Evolutionary conservation across 2,888 invertebrate species (phyloP), one percentile per base, ranked within the genome.

Genomic region (Ypsolopha sequella): DNA sequence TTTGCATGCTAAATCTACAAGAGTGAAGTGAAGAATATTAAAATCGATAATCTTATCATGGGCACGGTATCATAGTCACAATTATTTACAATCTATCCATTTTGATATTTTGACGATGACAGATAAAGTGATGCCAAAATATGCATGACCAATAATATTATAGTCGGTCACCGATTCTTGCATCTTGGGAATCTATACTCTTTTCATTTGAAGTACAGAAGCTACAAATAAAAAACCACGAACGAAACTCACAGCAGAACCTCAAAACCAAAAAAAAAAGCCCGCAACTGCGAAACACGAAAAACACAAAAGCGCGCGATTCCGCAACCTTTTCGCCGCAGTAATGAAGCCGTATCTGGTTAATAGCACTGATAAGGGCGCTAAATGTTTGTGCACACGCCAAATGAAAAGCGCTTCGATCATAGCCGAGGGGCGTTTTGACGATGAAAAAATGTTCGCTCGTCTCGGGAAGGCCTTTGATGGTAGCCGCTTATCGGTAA

Each of bases 361-460:
- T 85, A 86, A 85, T 82, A 74, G 82, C 66, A 64, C 62, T 74
- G 86, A 85, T 86, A 86, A 86, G 82, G 76, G 72, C 64, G 77
- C 76, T 80, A 80, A 85, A 86, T 86, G 86, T 82, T 84, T 81
- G 85, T 70, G 80, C 79, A 79, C 85, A 84, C 84, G 84, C 85
- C 81, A 84, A 84, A 85, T 84, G 84, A 85, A 85, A 85, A 82
- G 78, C 76, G 78, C 59, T 67, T 68, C 75, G 80, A 81, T 82
- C 85, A 81, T 84, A n/a, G 73, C 74, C 76, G 70, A 72, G 80
- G 76, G 74, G 66, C 63, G 68, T 64, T 63, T 41, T 72, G 71
- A 69, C 66, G 68, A 68, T 70, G 73, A 79, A 80, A 77, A 77
- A 71, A 65, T 66, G n/a, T 48, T 36, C 13, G 11, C 10, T 7